These are phyloP conservation scores for Ganaspis brasiliensis DNA, from an alignment of 2,888 invertebrate genomes.

Conservation along the genomic window DNA sequence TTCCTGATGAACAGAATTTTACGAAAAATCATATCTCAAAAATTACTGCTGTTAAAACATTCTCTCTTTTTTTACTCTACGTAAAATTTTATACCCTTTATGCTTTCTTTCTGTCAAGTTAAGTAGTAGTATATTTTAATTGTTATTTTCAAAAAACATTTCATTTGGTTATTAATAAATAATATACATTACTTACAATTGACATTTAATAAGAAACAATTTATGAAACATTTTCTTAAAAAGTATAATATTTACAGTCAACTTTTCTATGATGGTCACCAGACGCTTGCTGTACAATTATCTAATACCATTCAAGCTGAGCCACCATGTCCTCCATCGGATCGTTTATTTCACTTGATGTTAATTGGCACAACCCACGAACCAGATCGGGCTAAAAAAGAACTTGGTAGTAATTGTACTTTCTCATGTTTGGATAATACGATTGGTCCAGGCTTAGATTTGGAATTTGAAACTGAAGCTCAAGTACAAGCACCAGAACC, in stretches of 20 bases:
- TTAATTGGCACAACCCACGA: constrained; percentile 92
- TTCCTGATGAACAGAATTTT: no score
- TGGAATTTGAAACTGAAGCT: constrained; percentile 98
- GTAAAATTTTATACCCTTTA: no score
- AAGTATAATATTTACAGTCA: constrained; percentile 86
- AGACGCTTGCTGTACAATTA: constrained; percentile 93
- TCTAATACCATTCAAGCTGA: constrained; percentile 93
- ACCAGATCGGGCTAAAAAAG: constrained; percentile 86
- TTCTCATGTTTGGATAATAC: constrained; percentile 84
- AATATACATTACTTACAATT: no score
- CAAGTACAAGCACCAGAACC: constrained; percentile 97
- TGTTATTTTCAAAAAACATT: no score
- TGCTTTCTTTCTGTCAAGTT: no score
- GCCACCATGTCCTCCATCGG: constrained; percentile 97
- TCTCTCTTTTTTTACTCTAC: no score
- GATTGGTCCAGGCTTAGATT: constrained; percentile 89
- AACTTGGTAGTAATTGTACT: constrained; percentile 82
- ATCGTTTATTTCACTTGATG: constrained; percentile 93
- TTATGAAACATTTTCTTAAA: no score
- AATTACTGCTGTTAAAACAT: no score
- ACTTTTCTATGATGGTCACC: constrained; percentile 98
- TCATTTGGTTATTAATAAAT: no score
- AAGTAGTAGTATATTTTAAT: no score
- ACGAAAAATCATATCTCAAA: no score
- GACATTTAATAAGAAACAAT: no score